Percentiles rank a stretch among this genome's conserved stretches.
Evolutionary conservation across 2,888 invertebrate species (phyloP).

Genomic region (Hydroisotoma schaefferi): DNA sequence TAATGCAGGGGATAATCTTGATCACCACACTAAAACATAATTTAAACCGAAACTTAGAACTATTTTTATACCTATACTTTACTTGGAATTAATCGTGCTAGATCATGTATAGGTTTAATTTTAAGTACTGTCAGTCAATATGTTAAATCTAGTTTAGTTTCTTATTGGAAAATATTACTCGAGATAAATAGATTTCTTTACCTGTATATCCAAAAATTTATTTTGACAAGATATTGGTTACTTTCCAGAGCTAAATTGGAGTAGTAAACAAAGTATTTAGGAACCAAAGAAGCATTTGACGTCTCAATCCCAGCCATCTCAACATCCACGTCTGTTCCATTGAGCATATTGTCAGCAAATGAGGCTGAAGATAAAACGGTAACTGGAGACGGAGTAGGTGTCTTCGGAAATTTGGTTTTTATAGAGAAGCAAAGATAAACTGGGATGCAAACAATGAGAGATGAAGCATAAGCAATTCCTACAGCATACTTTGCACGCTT

Average conservation of each 20-base stretch:
- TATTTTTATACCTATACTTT: too few relatives aligned
- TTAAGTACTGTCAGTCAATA: too few relatives aligned
- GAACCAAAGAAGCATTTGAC: slow-evolving; percentile 51
- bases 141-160: too few relatives aligned
- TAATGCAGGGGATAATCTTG: slow-evolving; percentile 84
- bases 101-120: too few relatives aligned
- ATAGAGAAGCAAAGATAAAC: slow-evolving; percentile 77
- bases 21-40: slow-evolving; percentile 64
- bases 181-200: too few relatives aligned
- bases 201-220: slow-evolving; percentile 88
- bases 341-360: background rate
- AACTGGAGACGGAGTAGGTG: slow-evolving; percentile 54
- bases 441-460: slow-evolving; percentile 79
- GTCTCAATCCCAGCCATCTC: too few relatives aligned
- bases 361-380: background rate
- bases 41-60: too few relatives aligned
- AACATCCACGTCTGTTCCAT: background rate
- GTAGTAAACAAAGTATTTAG: slow-evolving; percentile 65
- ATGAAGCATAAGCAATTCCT: slow-evolving; percentile 71
- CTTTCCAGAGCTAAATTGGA: slow-evolving; percentile 62
- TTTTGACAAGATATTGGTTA: slow-evolving; percentile 54
- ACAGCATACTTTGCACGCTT: slow-evolving; percentile 72
- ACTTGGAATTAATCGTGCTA: too few relatives aligned
- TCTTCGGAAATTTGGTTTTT: slow-evolving; percentile 52
- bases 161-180: too few relatives aligned